These are phyloP conservation scores for Lethocerus indicus DNA, from an alignment of 1,140 invertebrate species.

Conservation along the genomic window DNA sequence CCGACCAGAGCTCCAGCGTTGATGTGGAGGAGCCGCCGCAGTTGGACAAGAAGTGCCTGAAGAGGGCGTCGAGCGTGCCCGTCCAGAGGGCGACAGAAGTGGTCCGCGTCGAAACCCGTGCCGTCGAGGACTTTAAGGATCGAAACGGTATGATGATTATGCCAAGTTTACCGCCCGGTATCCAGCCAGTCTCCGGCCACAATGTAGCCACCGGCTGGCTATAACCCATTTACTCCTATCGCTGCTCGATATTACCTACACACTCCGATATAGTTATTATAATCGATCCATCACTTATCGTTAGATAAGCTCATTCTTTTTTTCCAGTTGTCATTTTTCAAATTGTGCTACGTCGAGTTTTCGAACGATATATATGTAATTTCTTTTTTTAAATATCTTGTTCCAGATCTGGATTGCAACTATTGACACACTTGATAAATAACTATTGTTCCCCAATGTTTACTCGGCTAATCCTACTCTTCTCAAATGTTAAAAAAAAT, in stretches of 20 bases:
- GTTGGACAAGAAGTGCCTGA: conserved; percentile 25
- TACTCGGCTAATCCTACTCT: no score
- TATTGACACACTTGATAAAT: no score
- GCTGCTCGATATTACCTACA: not conserved
- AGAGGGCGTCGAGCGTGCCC: conserved; percentile 38
- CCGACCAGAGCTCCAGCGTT: conserved; percentile 28
- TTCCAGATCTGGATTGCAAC: no score
- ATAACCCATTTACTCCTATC: conserved; percentile 22
- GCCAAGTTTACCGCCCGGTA: conserved; percentile 36
- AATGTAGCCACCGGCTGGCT: conserved; percentile 42
- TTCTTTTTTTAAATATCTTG: no score
- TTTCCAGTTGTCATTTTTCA: not conserved
- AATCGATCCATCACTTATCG: no score
- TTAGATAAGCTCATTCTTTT: no score
- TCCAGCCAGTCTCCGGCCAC: conserved; percentile 42
- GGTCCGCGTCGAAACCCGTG: conserved; percentile 7
- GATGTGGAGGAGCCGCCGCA: conserved; percentile 21
- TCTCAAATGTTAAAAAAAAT: no score
- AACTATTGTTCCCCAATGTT: no score
- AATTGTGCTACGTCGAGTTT: not conserved
- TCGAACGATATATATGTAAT: no score
- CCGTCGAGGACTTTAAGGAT: conserved; percentile 19
- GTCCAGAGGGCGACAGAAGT: conserved; percentile 15
- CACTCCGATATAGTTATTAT: not conserved
- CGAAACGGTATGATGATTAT: conserved; percentile 27